These are phyloP conservation scores for Anableps anableps DNA, from an alignment of 2,797 vertebrate genomes.

Conservation along the genomic window DNA sequence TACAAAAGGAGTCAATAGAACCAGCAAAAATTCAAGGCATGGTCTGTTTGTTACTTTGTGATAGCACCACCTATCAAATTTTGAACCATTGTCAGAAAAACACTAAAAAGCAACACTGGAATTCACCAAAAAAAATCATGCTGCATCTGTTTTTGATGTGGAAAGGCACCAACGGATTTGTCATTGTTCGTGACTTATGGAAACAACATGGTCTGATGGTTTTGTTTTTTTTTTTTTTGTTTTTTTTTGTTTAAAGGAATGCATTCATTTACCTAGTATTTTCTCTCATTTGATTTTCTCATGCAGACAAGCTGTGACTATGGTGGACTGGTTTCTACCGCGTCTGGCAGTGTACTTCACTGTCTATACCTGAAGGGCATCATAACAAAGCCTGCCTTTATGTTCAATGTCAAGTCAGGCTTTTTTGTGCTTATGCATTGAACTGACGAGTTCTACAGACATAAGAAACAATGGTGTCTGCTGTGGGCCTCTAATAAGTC, in stretches of 20 bases:
- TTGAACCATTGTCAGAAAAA: background rate
- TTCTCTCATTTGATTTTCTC: background rate
- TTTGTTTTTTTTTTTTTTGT: background rate
- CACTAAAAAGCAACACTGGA: background rate
- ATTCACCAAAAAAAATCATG: background rate
- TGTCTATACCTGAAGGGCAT: conserved; percentile 51
- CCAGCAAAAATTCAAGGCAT: too few relatives aligned
- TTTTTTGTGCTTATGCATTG: conserved; percentile 38
- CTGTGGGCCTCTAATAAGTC: conserved; percentile 56
- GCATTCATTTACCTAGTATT: background rate
- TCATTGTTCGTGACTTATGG: background rate
- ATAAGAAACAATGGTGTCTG: conserved; percentile 44
- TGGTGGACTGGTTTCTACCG: conserved; percentile 26
- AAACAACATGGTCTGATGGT: background rate
- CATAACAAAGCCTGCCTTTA: conserved; percentile 67
- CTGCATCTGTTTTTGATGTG: background rate
- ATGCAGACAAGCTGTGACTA: conserved; percentile 25
- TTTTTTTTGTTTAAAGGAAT: background rate
- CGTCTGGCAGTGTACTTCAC: conserved; percentile 22
- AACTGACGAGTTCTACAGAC: conserved; percentile 50
- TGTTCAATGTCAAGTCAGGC: conserved; percentile 13
- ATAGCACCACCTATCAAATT: background rate
- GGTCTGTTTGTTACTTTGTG: background rate
- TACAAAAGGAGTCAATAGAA: too few relatives aligned
- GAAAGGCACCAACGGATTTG: background rate